Percentiles rank a stretch among this genome's conserved stretches.
phyloP scores from a whole-genome alignment of 1,140 invertebrate species.

The Steinernema feltiae region DNA sequence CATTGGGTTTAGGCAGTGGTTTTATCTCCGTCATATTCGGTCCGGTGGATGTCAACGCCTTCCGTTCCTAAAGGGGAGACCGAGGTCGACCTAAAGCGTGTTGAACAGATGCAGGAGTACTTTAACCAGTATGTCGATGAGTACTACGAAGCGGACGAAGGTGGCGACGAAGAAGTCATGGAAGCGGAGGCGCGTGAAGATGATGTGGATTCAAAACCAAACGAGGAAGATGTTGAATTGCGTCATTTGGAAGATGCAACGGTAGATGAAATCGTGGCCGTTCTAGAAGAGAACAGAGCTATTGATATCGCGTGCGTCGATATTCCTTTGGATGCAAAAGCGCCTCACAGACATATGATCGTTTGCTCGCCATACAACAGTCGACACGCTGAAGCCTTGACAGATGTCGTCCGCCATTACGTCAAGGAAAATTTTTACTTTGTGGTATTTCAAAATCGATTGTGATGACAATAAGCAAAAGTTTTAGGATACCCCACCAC shows the following conservation, averaged over 20 bases:
- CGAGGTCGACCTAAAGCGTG: slow-evolving; percentile 10
- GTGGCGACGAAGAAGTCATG: background rate
- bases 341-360: background rate
- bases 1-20: too few species aligned
- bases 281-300: background rate
- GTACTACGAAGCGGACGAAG: slow-evolving; percentile 21
- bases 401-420: background rate
- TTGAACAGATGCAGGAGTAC: slow-evolving; percentile 31
- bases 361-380: background rate
- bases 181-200: background rate
- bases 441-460: background rate
- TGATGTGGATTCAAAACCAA: background rate
- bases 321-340: background rate
- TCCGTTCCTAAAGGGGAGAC: background rate
- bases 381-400: background rate
- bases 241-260: background rate
- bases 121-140: slow-evolving; percentile 29
- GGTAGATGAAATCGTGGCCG: background rate
- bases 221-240: background rate
- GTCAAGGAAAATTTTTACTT: background rate
- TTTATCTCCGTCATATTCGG: too few species aligned
- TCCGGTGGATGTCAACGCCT: slow-evolving; percentile 14
- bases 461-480: background rate
- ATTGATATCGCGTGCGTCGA: background rate
- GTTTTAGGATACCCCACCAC: background rate